A percentile compares a stretch with the other conserved stretches of the same genome.
Conservation (phyloP, 1,140 invertebrate species). For the Brachionus rubens region DNA sequence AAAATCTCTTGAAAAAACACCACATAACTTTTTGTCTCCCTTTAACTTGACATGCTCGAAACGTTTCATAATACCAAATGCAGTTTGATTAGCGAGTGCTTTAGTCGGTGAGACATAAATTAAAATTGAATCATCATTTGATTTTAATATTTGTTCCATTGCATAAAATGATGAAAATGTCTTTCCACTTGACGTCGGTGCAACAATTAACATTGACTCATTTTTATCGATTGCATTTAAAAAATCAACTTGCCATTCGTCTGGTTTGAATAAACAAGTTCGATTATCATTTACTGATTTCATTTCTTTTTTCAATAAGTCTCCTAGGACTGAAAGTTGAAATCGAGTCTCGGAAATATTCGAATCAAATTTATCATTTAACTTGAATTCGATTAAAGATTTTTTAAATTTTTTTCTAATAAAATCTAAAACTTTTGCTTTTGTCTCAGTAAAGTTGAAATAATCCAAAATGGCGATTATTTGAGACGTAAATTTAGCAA, state of each 20-base stretch:
- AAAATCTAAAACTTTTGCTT: not conserved
- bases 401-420: not conserved
- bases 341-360: not conserved
- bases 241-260: slow-evolving; percentile 36
- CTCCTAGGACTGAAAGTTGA: not conserved
- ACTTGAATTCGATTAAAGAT: not conserved
- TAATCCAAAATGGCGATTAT: not conserved
- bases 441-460: not conserved
- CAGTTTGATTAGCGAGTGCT: slow-evolving; percentile 15
- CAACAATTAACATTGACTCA: slow-evolving; percentile 15
- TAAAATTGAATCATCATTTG: slow-evolving; percentile 1
- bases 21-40: not conserved
- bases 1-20: slow-evolving; percentile 35
- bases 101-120: slow-evolving; percentile 27
- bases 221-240: slow-evolving; percentile 26
- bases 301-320: not conserved
- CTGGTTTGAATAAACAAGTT: slow-evolving; percentile 1
- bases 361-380: not conserved
- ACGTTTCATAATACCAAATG: not conserved
- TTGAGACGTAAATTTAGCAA: not conserved
- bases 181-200: slow-evolving; percentile 27
- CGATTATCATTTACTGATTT: not conserved
- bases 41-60: not conserved
- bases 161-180: slow-evolving; percentile 41
- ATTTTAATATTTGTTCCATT: slow-evolving; percentile 18